Percentiles rank a stretch among this genome's conserved stretches.
Conservation (phyloP, 92 coral and sea anemone species). For the Micromussa lordhowensis region DNA sequence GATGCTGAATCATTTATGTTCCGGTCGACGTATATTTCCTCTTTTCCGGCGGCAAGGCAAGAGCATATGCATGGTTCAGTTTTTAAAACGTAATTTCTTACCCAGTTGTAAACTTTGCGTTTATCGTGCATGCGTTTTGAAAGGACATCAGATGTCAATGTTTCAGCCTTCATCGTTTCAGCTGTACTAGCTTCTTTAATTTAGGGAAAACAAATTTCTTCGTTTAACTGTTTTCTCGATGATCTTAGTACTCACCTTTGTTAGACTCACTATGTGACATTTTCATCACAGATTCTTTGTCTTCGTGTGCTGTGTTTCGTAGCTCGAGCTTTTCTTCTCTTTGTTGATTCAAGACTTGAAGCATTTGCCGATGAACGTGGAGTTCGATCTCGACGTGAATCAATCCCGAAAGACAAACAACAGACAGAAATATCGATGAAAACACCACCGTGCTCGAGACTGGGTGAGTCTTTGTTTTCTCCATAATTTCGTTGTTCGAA, state of each 20-base stretch:
- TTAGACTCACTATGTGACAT: background rate
- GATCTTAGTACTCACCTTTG: background rate
- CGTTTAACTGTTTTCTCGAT: background rate
- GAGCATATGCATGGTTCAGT: too few relatives aligned
- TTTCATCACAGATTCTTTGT: background rate
- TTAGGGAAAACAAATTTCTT: background rate
- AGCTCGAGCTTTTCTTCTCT: background rate
- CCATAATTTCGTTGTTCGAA: background rate
- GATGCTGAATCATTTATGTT: background rate
- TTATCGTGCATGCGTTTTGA: too few relatives aligned
- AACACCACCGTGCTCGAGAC: background rate
- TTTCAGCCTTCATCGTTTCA: background rate
- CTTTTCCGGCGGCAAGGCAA: too few relatives aligned
- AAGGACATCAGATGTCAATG: background rate
- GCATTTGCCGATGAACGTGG: background rate
- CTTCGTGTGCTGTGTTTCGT: background rate
- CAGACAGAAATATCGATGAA: background rate
- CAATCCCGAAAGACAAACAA: background rate
- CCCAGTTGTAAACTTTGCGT: background rate
- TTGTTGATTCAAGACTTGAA: background rate
- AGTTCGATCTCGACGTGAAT: slow-evolving; percentile 10
- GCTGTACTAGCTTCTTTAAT: too few relatives aligned
- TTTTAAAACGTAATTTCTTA: background rate
- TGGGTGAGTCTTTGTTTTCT: too few relatives aligned
- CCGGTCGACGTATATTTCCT: background rate